Evolutionary conservation across 2,113 vertebrate species (phyloP), one percentile per base, ranked within the genome.

Genomic region (Echinops telfairi): DNA sequence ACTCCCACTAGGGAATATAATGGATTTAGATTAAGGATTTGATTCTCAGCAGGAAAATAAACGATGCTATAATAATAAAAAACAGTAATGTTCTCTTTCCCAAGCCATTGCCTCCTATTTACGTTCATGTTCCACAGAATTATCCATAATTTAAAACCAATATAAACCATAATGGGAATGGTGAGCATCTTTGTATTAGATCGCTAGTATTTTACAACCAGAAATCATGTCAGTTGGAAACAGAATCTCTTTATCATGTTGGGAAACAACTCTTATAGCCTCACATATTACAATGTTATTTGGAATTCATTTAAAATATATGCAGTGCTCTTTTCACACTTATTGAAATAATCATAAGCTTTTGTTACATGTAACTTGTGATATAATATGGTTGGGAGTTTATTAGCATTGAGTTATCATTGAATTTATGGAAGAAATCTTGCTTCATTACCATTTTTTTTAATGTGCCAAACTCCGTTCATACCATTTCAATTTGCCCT

Each of bases 171-270:
- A 57, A 58, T 15, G 11, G 80, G 22, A 58, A n/a, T 27, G 47
- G 29, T 77, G 47, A 76, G 14, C 22, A 7, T 88, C 89, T 93
- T 58, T 88, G 76, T 82, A 47, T 68, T 12, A 40, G 83, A 22
- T 5, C 66, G 66, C 70, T 79, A 22, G 58, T 14, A 40, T n/a
- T 88, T 94, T 86, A 94, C n/a, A 80, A 22, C 47, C 29, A 60
- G 66, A 87, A 86, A 79, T 80, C 80, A 85, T 47, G 25, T 58
- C 57, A 79, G 4, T n/a, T 70, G 88, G 27, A 95, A 86, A 62
- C 11, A 92, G 12, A 40, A 73, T 22, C 31, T n/a, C 58, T 92
- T 71, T 83, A 60, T 92, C 20, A 19, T 75, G 53, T 60, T 80
- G 64, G 68, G 38, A 80, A 93, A 79, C 36, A 89, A 31, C 22